Percentiles rank a stretch among this genome's conserved stretches.
phyloP scores from a whole-genome alignment of 2,888 invertebrate species.

The Eupithecia vulgata region DNA sequence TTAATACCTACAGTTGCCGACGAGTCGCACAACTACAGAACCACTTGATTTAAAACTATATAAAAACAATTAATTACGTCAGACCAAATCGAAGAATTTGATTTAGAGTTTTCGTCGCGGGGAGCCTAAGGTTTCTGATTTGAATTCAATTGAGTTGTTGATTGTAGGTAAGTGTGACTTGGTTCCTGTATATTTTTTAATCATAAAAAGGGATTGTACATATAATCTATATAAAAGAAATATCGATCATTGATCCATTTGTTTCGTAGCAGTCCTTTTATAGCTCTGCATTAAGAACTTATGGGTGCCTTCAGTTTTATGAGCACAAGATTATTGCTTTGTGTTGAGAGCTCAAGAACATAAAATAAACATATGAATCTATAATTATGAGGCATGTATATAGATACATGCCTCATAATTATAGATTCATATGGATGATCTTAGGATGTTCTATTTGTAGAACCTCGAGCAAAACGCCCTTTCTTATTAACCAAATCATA shows the following conservation, averaged over 20 bases:
- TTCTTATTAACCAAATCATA: neutral
- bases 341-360: neutral
- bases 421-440: neutral
- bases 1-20: conserved; percentile 35
- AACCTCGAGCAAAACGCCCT: neutral
- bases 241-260: neutral
- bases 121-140: conserved; percentile 41
- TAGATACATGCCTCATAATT: neutral
- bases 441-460: neutral
- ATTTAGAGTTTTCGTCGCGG: conserved; percentile 38
- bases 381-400: neutral
- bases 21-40: conserved; percentile 45
- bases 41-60: conserved; percentile 59
- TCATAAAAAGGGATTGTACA: neutral
- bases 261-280: neutral
- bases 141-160: conserved; percentile 46
- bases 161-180: neutral
- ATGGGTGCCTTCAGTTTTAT: neutral
- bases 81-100: conserved; percentile 47
- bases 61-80: conserved; percentile 58
- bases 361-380: neutral
- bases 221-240: neutral
- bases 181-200: neutral
- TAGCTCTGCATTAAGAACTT: neutral
- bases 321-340: neutral